These are phyloP conservation scores for Cochlearius cochlearius DNA, from an alignment of 2,113 vertebrate species.

Conservation along the genomic window DNA sequence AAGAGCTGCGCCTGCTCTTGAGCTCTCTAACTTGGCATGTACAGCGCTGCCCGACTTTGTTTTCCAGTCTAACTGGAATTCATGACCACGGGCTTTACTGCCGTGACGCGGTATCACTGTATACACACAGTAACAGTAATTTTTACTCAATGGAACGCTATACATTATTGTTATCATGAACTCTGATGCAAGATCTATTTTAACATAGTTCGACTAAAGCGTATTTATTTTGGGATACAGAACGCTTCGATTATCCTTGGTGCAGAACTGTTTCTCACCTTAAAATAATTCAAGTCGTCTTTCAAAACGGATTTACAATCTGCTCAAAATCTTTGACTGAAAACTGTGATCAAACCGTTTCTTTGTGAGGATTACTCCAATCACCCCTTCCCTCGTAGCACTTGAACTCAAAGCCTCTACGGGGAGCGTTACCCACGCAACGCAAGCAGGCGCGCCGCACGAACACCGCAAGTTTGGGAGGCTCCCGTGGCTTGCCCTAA, in stretches of 20 bases:
- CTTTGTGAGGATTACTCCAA: not conserved
- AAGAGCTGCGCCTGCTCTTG: not conserved
- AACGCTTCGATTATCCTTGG: not conserved
- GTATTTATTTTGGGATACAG: not conserved
- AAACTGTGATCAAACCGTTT: not conserved
- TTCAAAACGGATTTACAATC: not conserved
- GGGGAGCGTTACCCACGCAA: not conserved
- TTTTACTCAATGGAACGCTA: not conserved
- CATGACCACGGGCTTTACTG: not conserved
- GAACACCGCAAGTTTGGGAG: not conserved
- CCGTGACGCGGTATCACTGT: not conserved
- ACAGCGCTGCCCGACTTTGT: fast-evolving
- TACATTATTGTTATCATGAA: not conserved
- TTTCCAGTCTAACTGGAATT: not conserved
- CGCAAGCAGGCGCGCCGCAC: not conserved
- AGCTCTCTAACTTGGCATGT: not conserved
- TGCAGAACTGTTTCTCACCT: not conserved
- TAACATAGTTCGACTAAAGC: not conserved
- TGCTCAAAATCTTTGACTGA: not conserved
- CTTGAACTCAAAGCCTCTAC: not conserved
- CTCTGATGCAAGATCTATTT: not conserved
- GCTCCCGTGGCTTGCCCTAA: not conserved
- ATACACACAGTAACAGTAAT: not conserved
- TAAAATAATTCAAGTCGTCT: not conserved
- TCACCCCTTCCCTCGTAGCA: not conserved